These are phyloP conservation scores for Galerucella nymphaeae DNA, from an alignment of 2,888 invertebrate species.

Conservation along the genomic window DNA sequence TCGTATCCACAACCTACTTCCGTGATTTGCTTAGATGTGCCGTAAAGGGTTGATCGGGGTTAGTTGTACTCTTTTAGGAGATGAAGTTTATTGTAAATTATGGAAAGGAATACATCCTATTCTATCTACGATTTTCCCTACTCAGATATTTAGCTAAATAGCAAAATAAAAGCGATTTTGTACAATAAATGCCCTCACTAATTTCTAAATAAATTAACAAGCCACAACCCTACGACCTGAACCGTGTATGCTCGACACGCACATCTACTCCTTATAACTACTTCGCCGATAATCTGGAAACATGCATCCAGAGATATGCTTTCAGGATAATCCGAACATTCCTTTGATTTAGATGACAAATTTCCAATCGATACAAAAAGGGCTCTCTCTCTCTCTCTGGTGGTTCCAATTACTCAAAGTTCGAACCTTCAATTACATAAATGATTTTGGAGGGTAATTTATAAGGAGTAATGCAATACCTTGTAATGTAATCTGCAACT, in stretches of 20 bases:
- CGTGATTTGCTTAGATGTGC: too few species aligned
- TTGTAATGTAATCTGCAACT: slow-evolving; percentile 14
- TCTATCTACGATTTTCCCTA: too few species aligned
- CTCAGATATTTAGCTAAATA: neutral
- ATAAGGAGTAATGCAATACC: neutral
- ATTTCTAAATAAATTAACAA: neutral
- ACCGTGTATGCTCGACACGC: neutral
- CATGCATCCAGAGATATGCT: neutral
- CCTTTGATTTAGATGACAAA: slow-evolving; percentile 5
- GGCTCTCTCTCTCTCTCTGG: neutral
- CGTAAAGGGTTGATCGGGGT: too few species aligned
- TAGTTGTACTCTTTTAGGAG: too few species aligned
- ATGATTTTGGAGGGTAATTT: neutral
- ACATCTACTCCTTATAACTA: neutral
- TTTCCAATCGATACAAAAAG: neutral
- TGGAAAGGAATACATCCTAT: too few species aligned
- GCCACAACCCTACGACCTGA: neutral
- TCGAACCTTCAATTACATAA: neutral
- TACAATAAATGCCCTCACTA: neutral
- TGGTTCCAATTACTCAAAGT: slow-evolving; percentile 9
- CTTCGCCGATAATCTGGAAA: neutral
- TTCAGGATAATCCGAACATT: slow-evolving; percentile 3
- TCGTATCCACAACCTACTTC: too few species aligned
- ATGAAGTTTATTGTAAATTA: too few species aligned
- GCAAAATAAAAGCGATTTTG: neutral